These are phyloP conservation scores for Scylla paramamosain DNA, from an alignment of 1,140 invertebrate species.

Conservation along the genomic window DNA sequence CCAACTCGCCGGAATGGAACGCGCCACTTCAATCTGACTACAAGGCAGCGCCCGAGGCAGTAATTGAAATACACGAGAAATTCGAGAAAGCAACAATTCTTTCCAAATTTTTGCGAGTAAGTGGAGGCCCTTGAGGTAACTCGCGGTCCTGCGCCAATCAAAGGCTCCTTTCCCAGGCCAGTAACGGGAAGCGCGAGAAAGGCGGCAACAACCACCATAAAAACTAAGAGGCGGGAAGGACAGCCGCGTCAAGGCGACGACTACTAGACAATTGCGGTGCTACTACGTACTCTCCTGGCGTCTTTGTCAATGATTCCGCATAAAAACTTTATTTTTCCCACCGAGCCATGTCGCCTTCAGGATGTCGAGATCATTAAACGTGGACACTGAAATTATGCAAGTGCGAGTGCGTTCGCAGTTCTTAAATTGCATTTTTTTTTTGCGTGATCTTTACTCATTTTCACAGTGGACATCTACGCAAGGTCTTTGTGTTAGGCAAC, in stretches of 20 bases:
- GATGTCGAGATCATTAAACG: background rate
- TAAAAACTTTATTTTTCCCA: background rate
- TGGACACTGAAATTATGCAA: background rate
- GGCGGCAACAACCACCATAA: too few species aligned
- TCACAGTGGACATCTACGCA: background rate
- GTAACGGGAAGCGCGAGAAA: background rate
- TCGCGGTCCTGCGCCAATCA: background rate
- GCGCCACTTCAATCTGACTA: too few species aligned
- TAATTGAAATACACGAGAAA: too few species aligned
- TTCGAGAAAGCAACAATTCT: too few species aligned
- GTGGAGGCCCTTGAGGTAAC: too few species aligned
- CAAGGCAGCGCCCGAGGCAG: too few species aligned
- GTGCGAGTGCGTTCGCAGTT: background rate
- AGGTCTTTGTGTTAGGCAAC: background rate
- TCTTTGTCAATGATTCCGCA: background rate
- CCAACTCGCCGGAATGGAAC: too few species aligned
- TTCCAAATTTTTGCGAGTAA: too few species aligned
- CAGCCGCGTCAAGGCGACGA: background rate
- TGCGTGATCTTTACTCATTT: background rate
- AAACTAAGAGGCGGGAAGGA: background rate
- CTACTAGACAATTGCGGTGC: background rate
- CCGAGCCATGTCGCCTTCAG: background rate
- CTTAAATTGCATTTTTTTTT: background rate
- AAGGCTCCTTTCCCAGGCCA: background rate
- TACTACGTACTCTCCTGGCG: too few species aligned